A percentile compares a stretch with the other conserved stretches of the same genome.
Conservation (phyloP, 2,888 invertebrate genomes). For the Crioceris asparagi region DNA sequence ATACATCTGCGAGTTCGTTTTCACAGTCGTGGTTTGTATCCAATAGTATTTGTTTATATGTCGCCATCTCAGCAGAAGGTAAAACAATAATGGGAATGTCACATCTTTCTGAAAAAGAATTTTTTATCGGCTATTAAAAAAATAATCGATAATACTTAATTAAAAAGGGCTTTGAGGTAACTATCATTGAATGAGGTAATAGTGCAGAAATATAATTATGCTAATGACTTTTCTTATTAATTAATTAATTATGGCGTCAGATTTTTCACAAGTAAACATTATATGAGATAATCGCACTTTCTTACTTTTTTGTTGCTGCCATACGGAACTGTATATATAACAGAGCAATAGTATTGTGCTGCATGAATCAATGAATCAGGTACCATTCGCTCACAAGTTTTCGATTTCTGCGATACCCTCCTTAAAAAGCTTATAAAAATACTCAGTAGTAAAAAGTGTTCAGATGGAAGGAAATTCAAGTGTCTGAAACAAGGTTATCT, state of each 20-base stretch:
- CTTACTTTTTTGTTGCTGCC: conserved; percentile 15
- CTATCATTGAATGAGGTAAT: too few species aligned
- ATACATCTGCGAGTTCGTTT: too few species aligned
- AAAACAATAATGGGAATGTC: conserved; percentile 16
- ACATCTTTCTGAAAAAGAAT: conserved; percentile 15
- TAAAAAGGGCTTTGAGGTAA: too few species aligned
- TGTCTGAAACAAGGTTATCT: conserved; percentile 13
- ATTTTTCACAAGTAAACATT: too few species aligned
- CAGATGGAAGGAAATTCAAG: conserved; percentile 18
- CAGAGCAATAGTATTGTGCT: conserved; percentile 18
- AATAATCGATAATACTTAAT: too few species aligned
- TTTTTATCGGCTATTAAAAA: too few species aligned
- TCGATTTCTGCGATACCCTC: conserved; percentile 13
- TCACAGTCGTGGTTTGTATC: too few species aligned
- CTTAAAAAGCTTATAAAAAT: conserved; percentile 18
- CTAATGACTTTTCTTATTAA: too few species aligned
- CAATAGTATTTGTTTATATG: conserved; percentile 14
- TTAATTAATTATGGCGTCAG: not conserved
- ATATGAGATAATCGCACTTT: too few species aligned
- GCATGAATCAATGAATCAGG: conserved; percentile 13
- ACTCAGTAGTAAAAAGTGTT: conserved; percentile 19
- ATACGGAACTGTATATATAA: conserved; percentile 21
- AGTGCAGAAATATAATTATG: too few species aligned
- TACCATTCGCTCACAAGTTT: conserved; percentile 6
- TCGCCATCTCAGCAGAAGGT: conserved; percentile 17